Base-by-base conservation (phyloP, 1,140 invertebrate species). In the Adoxophyes honmai region DNA sequence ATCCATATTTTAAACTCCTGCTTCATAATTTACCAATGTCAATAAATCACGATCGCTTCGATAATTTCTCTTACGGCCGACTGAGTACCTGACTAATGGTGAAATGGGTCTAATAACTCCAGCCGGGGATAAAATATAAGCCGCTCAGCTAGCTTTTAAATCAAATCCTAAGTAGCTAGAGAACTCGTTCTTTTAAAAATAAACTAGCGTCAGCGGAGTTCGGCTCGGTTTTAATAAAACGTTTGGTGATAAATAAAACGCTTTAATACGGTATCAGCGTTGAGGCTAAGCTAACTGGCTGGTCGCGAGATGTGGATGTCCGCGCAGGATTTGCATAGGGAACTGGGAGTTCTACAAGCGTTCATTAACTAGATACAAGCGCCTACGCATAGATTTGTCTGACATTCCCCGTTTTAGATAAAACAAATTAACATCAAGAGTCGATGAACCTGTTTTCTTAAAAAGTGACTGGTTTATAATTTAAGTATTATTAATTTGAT, bases 21-120 rank as follows among this genome's bases (percentile, higher is more conserved):
- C 55, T 34, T 34, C 54, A 60, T 65, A 65, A 73, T 68, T 68
- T 61, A 63, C 59, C 56, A 64, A 52, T 61, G 44, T n/a, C n/a
- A n/a, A n/a, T n/a, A n/a, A n/a, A n/a, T n/a, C n/a, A n/a, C n/a
- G n/a, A n/a, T 28, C 21, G 21, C 21, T 28, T 28, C 21, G 21
- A 28, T 28, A 28, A 28, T 28, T 28, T 48, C 42, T 48, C 42
- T 16, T 28, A 18, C 11, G 42, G 16, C 21, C 42, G 18, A 28
- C 18, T 48, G 28, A 33, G 21, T 48, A 13, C 42, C 18, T 11
- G 8, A 48, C 42, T 48, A 48, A 48, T 48, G n/a, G n/a, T 48
- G 42, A 48, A 48, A 48, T 48, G 42, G 42, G 39, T 1, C 18
- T 18, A 44, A 33, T 48, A 48, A 48, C 42, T 48, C 42, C 18